Conservation (phyloP, 2,888 invertebrate species). For the Lasioglossum oenotherae region DNA sequence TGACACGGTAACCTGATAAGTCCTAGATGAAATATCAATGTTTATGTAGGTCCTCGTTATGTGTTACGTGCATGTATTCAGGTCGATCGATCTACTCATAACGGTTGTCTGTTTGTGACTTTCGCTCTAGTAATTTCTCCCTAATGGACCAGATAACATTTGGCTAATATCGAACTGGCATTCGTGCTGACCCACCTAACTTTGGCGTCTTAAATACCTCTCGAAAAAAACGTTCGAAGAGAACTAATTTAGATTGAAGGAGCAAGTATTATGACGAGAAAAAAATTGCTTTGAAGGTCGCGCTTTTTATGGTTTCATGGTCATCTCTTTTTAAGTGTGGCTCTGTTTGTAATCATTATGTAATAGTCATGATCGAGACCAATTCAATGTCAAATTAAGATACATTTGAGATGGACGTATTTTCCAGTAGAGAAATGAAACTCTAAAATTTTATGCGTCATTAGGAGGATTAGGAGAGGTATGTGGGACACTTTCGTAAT, state of each 20-base stretch:
- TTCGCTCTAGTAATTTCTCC: conserved; percentile 17
- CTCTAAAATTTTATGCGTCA: not conserved
- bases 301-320: not conserved
- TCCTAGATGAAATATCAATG: not conserved
- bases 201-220: not conserved
- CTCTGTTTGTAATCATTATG: not conserved
- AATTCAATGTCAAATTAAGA: not conserved
- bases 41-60: conserved; percentile 13
- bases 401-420: not conserved
- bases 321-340: not conserved
- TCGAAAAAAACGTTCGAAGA: not conserved
- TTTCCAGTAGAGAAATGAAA: not conserved
- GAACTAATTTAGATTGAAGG: not conserved
- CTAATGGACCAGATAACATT: conserved; percentile 8
- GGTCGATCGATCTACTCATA: conserved; percentile 7
- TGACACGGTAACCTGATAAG: not conserved
- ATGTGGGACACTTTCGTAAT: not conserved
- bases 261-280: not conserved
- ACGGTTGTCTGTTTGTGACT: conserved; percentile 3
- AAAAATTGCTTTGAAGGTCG: not conserved
- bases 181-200: not conserved
- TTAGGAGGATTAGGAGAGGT: not conserved
- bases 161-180: not conserved
- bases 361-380: not conserved
- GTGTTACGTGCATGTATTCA: not conserved